Base-by-base conservation (phyloP, 2,113 vertebrate species). In the Oxyruncus cristatus region DNA sequence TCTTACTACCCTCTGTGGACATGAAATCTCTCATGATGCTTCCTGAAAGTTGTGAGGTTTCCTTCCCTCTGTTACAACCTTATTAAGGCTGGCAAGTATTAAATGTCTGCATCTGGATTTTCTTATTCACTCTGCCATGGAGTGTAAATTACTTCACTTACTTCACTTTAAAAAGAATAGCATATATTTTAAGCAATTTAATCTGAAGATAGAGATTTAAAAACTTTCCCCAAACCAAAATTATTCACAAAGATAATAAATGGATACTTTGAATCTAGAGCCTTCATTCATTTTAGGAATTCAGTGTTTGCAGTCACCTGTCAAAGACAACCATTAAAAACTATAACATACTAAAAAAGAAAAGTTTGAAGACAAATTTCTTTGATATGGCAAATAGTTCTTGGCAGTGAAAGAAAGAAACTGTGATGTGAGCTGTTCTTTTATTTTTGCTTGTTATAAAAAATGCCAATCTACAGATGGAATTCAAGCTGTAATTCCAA, bases 401-500 rank as follows among this genome's bases (percentile, higher is more conserved):
- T 89, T 89, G 85, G 74, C 89, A 93, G 62, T 85, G 91, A 82
- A 46, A 95, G 91, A 96, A 95, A 95, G 92, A 97, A 88, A 68
- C 90, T 95, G 76, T 81, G 85, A 84, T 93, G 79, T 96, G 88
- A 97, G 65, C 85, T 95, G 58, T 74, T 93, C 68, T 89, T 95
- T 94, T 97, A 71, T 96, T 93, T 97, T 95, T 96, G 26, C 85
- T 86, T 97, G 68, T 92, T 88, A 44, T 93, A 93, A 96, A 85
- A 95, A 97, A 96, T 72, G 91, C 90, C 94, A 96, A 30, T 26
- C 44, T 93, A 92, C 85, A 96, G 91, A 97, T 92, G 87, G 93
- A 96, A 96, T 96, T 97, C 93, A 94, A 94, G 86, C 78, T 95
- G 83, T 96, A 97, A 97, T 97, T 97, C 88, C 74, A 97, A 94